Base-by-base conservation (phyloP, 2,113 vertebrate species). In the Paramormyrops kingsleyae region DNA sequence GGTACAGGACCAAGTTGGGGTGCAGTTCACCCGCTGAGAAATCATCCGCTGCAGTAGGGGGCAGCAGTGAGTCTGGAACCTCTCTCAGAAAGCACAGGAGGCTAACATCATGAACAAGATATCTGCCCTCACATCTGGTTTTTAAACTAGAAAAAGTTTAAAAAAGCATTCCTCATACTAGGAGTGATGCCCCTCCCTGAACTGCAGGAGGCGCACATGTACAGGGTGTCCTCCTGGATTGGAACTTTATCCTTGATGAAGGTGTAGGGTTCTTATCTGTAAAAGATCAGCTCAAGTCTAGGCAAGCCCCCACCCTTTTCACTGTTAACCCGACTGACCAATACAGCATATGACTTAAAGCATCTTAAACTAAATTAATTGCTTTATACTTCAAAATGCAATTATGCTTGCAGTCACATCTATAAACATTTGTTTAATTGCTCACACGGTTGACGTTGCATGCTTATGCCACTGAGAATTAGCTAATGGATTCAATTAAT, bases 11-110 rank as follows among this genome's bases (percentile, higher is more conserved):
- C 85, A 3, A 87, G 27, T 24, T 35, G 39, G 17, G 44, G 44
- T 24, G 6, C 89, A 90, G 92, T 92, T 89, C 77, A 88, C 87
- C 84, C 24, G 27, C 91, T 92, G 90, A 91, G 31, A 91, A 91
- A 88, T 89, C 46, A 47, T 86, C 80, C 24, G 9, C 35, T 59
- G 12, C 42, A 59, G 47, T 56, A 62, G 83, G 39, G 42, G 39
- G 10, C 77, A 53, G 19, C 50, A 39, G 5, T 21, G 66, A 56
- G 39, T 44, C 39, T 19, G 12, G 85, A 21, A 21, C 8, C n/a
- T 66, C 10, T 53, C 21, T n/a, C 50, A 74, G 83, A 19, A 31
- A 42, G 24, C 42, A 53, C 62, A 74, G 19, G 27, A 62, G 24
- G 56, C 56, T 62, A 62, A 27, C 44, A 85, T n/a, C 46, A 19